Evolutionary conservation across 2,888 invertebrate species (phyloP).

Genomic region (Cephus pulcher): DNA sequence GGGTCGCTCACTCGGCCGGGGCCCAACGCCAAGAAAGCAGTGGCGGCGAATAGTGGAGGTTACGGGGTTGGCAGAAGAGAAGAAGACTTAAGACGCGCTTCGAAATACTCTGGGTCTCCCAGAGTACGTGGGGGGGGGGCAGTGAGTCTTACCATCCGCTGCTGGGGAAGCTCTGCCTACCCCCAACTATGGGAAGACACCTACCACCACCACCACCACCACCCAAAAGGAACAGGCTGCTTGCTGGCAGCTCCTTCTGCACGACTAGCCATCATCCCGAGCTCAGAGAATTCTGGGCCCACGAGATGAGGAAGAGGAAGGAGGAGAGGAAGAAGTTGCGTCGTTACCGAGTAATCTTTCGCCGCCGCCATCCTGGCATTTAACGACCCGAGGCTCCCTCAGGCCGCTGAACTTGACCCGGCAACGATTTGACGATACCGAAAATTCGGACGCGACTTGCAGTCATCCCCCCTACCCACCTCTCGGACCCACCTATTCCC

Average conservation of each 20-base stretch:
- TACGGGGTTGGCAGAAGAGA: neutral
- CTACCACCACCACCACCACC: neutral
- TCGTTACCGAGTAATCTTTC: constrained; percentile 14
- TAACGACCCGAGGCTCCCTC: constrained; percentile 3
- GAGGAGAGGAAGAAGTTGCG: constrained; percentile 4
- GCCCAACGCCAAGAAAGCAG: neutral
- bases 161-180: constrained; percentile 5
- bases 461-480: neutral
- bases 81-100: neutral
- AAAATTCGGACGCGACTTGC: neutral
- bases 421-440: constrained; percentile 1
- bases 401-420: constrained; percentile 13
- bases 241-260: constrained; percentile 1
- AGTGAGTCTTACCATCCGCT: constrained; percentile 5
- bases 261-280: neutral
- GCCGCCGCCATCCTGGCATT: constrained; percentile 9
- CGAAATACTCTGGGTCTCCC: neutral
- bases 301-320: neutral
- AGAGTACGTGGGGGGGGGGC: neutral
- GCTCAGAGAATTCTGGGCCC: neutral
- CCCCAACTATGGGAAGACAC: constrained; percentile 5
- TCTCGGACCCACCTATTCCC: neutral
- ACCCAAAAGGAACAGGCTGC: neutral
- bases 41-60: neutral
- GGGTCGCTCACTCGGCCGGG: neutral